These are phyloP conservation scores for Galaxea fascicularis DNA, from an alignment of 92 coral and sea anemone species.

Conservation along the genomic window DNA sequence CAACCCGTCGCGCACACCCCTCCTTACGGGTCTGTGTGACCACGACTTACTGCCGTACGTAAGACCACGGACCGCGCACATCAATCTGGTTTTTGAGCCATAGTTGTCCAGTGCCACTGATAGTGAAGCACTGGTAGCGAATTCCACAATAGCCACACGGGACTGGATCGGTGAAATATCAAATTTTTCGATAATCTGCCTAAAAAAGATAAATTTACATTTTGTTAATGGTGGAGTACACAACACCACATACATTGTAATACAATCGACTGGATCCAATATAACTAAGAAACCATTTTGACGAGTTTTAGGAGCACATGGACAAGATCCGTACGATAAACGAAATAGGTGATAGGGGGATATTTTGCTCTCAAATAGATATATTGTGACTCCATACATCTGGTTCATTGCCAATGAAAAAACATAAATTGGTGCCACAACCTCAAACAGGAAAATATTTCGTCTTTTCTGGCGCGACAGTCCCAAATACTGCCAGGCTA, in stretches of 20 bases:
- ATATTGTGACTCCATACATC: too few relatives aligned
- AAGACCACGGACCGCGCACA: slow-evolving; percentile 65
- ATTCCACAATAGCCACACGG: slow-evolving; percentile 79
- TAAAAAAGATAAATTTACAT: not conserved
- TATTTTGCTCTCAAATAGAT: too few relatives aligned
- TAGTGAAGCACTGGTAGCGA: slow-evolving; percentile 32
- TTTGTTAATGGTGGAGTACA: not conserved
- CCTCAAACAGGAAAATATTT: too few relatives aligned
- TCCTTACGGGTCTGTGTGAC: too few relatives aligned
- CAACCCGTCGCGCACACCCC: too few relatives aligned
- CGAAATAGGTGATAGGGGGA: not conserved
- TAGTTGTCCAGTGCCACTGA: slow-evolving; percentile 68
- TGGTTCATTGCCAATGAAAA: too few relatives aligned
- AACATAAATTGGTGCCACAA: too few relatives aligned
- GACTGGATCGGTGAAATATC: slow-evolving; percentile 77
- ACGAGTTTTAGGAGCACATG: not conserved
- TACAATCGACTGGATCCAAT: not conserved
- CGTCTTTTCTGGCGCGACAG: too few relatives aligned
- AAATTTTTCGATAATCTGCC: slow-evolving; percentile 72
- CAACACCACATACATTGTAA: not conserved
- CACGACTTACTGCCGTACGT: slow-evolving; percentile 42
- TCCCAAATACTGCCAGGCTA: too few relatives aligned
- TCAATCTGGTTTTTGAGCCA: slow-evolving; percentile 74
- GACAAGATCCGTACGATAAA: not conserved
- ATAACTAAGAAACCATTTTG: not conserved